These are phyloP conservation scores for Biston betularia DNA, from an alignment of 2,888 invertebrate species.

Conservation along the genomic window DNA sequence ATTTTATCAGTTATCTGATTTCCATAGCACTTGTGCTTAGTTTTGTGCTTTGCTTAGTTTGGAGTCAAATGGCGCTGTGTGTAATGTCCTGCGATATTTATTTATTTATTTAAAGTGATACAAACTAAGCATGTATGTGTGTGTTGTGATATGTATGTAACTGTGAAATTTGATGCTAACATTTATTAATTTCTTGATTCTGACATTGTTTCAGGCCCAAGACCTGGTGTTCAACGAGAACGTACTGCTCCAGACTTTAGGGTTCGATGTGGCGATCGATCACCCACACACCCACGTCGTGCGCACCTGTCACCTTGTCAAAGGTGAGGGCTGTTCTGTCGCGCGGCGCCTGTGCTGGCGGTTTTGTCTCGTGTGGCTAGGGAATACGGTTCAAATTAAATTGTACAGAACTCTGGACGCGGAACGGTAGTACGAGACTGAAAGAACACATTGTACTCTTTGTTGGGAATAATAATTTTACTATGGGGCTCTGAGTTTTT, in stretches of 20 bases:
- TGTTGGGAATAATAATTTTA: too few species aligned
- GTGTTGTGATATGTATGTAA: too few species aligned
- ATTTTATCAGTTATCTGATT: too few species aligned
- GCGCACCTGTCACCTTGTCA: conserved; percentile 97
- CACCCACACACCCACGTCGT: conserved; percentile 99
- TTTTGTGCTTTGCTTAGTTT: too few species aligned
- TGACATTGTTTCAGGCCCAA: conserved; percentile 88
- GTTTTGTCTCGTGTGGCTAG: conserved; percentile 7
- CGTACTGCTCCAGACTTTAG: conserved; percentile 97
- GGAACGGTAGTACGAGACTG: too few species aligned
- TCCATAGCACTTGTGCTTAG: too few species aligned
- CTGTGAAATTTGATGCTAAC: too few species aligned
- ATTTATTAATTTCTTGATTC: not conserved
- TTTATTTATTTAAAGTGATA: too few species aligned
- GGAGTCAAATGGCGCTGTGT: too few species aligned
- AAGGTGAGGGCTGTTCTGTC: conserved; percentile 88
- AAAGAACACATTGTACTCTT: not conserved
- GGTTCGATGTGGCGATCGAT: conserved; percentile 99
- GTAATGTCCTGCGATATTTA: too few species aligned
- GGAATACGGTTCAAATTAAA: not conserved
- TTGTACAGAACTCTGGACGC: not conserved
- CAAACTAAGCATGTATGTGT: too few species aligned
- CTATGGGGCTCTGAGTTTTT: too few species aligned
- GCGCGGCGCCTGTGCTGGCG: conserved; percentile 7
- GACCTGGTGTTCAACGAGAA: conserved; percentile 99